Evolutionary conservation across 2,888 invertebrate genomes (phyloP).

Genomic region (Desoria tigrina): DNA sequence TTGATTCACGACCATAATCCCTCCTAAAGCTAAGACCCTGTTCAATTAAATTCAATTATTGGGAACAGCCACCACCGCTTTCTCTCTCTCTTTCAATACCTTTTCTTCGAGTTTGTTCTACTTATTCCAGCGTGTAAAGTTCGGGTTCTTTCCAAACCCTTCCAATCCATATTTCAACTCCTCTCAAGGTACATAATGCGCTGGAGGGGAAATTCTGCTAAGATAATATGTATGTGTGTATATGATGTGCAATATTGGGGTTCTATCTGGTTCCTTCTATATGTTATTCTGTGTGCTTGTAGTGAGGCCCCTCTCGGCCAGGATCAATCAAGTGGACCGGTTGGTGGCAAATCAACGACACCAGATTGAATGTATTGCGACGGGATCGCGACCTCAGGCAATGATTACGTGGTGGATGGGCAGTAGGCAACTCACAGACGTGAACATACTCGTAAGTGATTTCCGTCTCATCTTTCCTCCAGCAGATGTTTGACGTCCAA

Average conservation of each 20-base stretch:
- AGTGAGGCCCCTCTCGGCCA: conserved; percentile 52
- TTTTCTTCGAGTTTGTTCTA: too few species aligned
- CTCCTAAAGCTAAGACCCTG: background rate
- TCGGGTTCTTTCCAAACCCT: too few species aligned
- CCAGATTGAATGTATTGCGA: conserved; percentile 53
- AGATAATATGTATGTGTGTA: too few species aligned
- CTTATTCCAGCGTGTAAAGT: too few species aligned
- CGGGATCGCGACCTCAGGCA: conserved; percentile 51
- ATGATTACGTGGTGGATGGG: conserved; percentile 54
- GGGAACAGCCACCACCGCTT: background rate
- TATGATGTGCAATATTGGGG: too few species aligned
- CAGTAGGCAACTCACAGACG: conserved; percentile 53
- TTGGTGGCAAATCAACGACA: conserved; percentile 53
- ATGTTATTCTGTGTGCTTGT: too few species aligned
- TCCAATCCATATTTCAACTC: too few species aligned
- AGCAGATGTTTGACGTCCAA: conserved; percentile 13
- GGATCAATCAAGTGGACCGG: conserved; percentile 48
- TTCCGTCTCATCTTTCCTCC: conserved; percentile 16
- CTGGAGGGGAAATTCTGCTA: too few species aligned
- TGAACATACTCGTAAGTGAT: conserved; percentile 52
- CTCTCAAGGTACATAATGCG: too few species aligned
- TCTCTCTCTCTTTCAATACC: too few species aligned
- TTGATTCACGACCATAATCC: conserved; percentile 17
- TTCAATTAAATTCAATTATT: conserved; percentile 13
- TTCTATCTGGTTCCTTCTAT: too few species aligned